phyloP scores from a whole-genome alignment of 2,113 vertebrate genomes.

The Larimichthys polyactis region DNA sequence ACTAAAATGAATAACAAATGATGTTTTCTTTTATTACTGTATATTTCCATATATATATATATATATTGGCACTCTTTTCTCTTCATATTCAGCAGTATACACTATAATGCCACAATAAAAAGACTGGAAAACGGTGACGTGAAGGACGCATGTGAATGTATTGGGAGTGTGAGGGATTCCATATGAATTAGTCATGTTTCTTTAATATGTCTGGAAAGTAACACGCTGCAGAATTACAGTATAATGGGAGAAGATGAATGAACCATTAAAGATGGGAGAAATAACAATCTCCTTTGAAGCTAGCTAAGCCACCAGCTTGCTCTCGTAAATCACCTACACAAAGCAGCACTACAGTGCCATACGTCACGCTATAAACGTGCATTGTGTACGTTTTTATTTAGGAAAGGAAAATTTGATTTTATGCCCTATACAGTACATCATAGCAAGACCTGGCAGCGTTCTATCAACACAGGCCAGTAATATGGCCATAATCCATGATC shows the following conservation, averaged over 20 bases:
- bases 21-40: not conserved
- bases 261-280: slow-evolving; percentile 30
- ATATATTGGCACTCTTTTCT: not conserved
- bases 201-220: slow-evolving; percentile 25
- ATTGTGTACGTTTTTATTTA: slow-evolving; percentile 44
- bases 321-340: slow-evolving; percentile 60
- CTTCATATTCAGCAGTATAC: not conserved
- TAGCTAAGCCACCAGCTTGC: slow-evolving; percentile 20
- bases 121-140: not conserved
- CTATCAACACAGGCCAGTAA: slow-evolving; percentile 28
- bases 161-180: slow-evolving; percentile 37
- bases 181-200: slow-evolving; percentile 52
- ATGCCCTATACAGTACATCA: slow-evolving; percentile 21
- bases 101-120: slow-evolving; percentile 1
- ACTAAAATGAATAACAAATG: not conserved
- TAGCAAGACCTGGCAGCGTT: slow-evolving; percentile 23
- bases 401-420: slow-evolving; percentile 30
- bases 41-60: not conserved
- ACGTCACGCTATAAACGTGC: slow-evolving; percentile 31
- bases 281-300: slow-evolving; percentile 40
- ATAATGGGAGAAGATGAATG: slow-evolving; percentile 56
- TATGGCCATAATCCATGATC: slow-evolving; percentile 47
- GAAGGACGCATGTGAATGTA: slow-evolving; percentile 38
- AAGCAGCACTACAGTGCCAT: slow-evolving; percentile 27
- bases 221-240: not conserved